These are phyloP conservation scores for Phylloscopus whistleri DNA, from an alignment of 2,113 vertebrate genomes.

Conservation along the genomic window DNA sequence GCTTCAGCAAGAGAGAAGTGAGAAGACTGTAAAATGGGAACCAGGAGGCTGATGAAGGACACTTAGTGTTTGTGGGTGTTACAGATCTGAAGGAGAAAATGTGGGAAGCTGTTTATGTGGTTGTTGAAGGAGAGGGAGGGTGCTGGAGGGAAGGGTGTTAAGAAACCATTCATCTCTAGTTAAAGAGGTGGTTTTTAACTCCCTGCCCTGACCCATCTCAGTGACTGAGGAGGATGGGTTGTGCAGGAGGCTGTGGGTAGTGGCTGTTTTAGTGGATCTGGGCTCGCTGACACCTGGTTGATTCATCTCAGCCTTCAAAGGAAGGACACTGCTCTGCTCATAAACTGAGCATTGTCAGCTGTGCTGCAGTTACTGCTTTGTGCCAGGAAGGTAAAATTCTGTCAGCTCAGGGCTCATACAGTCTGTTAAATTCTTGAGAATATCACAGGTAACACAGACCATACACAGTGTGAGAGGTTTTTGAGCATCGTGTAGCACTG, in stretches of 20 bases:
- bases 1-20: not conserved
- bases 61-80: not conserved
- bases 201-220: not conserved
- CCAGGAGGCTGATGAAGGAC: not conserved
- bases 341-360: not conserved
- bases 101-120: not conserved
- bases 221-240: fast-evolving
- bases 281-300: fast-evolving
- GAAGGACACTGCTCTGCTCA: not conserved
- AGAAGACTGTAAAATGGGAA: not conserved
- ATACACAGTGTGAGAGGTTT: not conserved
- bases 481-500: not conserved
- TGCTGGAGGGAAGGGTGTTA: not conserved
- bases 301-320: not conserved
- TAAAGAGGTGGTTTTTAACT: not conserved
- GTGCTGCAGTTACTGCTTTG: not conserved
- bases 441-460: too few species aligned
- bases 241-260: not conserved
- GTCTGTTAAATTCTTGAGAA: not conserved
- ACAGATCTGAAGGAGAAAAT: not conserved
- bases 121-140: not conserved
- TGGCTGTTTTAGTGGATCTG: not conserved
- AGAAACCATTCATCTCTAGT: not conserved
- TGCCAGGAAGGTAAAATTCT: not conserved
- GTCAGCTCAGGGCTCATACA: not conserved